Conservation (phyloP, 2,797 vertebrate species). For the Onychomys torridus region DNA sequence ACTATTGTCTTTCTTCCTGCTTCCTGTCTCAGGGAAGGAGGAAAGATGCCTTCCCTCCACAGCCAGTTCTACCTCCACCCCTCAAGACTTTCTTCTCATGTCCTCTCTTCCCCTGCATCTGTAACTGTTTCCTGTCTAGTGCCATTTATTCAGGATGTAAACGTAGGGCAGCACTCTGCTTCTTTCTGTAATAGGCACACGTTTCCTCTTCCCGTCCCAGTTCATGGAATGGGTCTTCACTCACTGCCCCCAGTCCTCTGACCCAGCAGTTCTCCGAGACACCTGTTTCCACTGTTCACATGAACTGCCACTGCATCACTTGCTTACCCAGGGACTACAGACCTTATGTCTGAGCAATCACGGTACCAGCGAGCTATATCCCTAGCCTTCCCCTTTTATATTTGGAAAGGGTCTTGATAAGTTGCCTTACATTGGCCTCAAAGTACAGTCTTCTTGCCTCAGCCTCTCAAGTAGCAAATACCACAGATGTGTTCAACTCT, state of each 20-base stretch:
- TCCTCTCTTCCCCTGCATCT: neutral
- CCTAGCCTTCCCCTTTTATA: neutral
- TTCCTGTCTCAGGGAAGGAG: slow-evolving; percentile 8
- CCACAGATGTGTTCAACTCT: neutral
- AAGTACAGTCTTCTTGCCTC: neutral
- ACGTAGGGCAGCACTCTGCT: neutral
- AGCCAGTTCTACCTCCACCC: neutral
- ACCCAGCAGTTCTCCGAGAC: neutral
- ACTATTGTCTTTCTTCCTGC: slow-evolving; percentile 35
- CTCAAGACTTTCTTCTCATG: neutral
- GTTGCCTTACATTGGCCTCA: neutral
- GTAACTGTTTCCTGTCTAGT: neutral
- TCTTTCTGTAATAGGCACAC: neutral
- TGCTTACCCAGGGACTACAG: neutral
- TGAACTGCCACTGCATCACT: neutral
- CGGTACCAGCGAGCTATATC: neutral
- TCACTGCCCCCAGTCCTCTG: neutral
- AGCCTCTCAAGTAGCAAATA: neutral
- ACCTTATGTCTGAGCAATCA: no score
- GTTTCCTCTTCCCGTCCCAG: neutral
- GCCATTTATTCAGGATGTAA: neutral
- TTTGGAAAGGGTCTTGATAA: neutral
- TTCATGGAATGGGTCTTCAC: neutral
- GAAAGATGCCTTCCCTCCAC: neutral
- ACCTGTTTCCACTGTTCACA: neutral